Evolutionary conservation across 2,888 invertebrate genomes (phyloP).

Genomic region (Nomada lathburiana): DNA sequence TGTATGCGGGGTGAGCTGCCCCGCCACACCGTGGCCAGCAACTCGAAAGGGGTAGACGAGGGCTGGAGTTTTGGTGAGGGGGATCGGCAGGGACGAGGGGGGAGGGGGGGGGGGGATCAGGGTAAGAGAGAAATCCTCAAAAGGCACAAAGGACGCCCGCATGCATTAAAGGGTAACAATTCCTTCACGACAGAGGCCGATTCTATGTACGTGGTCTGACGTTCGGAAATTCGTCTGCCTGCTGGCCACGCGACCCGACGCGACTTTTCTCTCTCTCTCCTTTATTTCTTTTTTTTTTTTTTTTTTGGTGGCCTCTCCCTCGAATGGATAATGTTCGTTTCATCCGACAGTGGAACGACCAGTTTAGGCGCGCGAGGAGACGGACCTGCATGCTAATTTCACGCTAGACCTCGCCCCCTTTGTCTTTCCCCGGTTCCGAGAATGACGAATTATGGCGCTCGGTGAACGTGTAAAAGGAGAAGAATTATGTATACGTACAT

Average conservation of each 20-base stretch:
- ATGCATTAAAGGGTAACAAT: constrained; percentile 81
- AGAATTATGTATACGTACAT: not conserved
- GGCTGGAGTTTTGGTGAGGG: constrained; percentile 5
- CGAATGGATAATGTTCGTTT: constrained; percentile 65
- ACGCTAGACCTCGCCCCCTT: constrained; percentile 45
- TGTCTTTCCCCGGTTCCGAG: constrained; percentile 32
- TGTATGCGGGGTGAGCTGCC: constrained; percentile 69
- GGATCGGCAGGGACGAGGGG: not conserved
- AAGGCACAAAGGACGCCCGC: constrained; percentile 82
- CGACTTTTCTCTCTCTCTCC: constrained; percentile 36
- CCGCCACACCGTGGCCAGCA: constrained; percentile 38
- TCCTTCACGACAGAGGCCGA: constrained; percentile 67
- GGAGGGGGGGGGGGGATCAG: constrained; percentile 30
- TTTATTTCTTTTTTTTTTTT: not conserved
- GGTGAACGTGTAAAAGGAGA: constrained; percentile 42
- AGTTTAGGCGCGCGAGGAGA: constrained; percentile 52
- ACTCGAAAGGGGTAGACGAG: constrained; percentile 43
- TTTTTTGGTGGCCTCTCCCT: not conserved
- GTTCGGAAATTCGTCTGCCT: constrained; percentile 68
- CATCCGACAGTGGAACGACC: constrained; percentile 41
- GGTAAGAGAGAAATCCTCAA: constrained; percentile 77
- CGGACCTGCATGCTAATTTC: constrained; percentile 69
- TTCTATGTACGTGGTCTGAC: constrained; percentile 51
- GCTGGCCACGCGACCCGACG: constrained; percentile 68
- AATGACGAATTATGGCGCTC: constrained; percentile 54